These are phyloP conservation scores for Athene cunicularia DNA, from an alignment of 2,113 vertebrate species.

Conservation along the genomic window DNA sequence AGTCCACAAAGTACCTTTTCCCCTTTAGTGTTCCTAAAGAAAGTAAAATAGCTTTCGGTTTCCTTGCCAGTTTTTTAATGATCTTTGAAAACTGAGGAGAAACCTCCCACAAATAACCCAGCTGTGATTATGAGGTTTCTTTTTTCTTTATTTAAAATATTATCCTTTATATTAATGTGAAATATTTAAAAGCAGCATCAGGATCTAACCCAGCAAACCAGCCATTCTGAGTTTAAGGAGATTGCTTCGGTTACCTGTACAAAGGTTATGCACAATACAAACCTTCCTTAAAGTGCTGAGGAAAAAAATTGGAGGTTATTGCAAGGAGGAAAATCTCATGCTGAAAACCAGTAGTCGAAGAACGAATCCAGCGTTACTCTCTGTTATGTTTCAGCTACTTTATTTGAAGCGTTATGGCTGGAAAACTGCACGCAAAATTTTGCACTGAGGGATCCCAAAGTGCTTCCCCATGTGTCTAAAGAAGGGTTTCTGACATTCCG, in stretches of 20 bases:
- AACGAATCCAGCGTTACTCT: rapidly evolving
- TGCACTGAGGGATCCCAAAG: not conserved
- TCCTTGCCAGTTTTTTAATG: conserved; percentile 33
- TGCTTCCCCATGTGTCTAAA: not conserved
- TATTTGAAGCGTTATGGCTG: not conserved
- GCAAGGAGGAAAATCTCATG: not conserved
- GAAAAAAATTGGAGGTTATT: not conserved
- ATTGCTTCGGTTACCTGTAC: not conserved
- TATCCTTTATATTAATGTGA: not conserved
- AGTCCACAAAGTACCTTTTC: conserved; percentile 31
- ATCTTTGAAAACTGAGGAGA: conserved; percentile 32
- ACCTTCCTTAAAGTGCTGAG: not conserved
- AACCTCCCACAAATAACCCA: conserved; percentile 26
- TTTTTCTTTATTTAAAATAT: not conserved
- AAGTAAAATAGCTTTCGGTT: conserved; percentile 17
- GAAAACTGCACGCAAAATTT: not conserved
- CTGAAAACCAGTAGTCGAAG: not conserved
- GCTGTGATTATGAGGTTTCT: not conserved
- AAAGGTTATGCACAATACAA: not conserved
- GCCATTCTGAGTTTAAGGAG: not conserved
- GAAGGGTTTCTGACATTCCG: not conserved
- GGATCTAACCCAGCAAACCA: not conserved
- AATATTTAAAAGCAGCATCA: not conserved
- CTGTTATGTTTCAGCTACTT: not conserved
- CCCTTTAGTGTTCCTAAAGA: conserved; percentile 16